These are phyloP conservation scores for Melopsittacus undulatus DNA, from an alignment of 2,797 vertebrate genomes.

Conservation along the genomic window DNA sequence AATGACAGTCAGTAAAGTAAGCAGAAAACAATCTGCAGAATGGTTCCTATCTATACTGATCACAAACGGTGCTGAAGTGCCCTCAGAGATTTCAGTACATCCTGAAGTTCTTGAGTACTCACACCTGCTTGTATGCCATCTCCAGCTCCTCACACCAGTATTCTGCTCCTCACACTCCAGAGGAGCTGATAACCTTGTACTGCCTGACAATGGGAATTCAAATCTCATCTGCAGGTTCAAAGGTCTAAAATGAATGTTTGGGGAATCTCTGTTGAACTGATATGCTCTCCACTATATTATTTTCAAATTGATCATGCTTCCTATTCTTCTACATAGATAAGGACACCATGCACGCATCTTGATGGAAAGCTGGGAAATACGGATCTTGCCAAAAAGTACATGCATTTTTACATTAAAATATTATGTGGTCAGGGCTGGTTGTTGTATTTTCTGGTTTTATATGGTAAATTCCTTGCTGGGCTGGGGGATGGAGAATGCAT, in stretches of 20 bases:
- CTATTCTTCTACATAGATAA: neutral
- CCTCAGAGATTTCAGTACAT: neutral
- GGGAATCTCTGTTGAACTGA: neutral
- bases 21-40: neutral
- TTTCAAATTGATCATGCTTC: neutral
- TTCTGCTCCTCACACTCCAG: neutral
- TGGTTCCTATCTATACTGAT: neutral
- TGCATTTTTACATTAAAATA: neutral
- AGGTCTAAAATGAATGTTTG: neutral
- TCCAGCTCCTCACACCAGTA: neutral
- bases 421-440: neutral
- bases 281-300: neutral
- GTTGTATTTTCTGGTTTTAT: neutral
- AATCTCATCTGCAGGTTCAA: neutral
- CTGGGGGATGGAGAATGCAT: neutral
- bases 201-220: neutral
- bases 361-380: neutral
- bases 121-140: neutral
- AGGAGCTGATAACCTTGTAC: neutral
- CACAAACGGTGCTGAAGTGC: neutral
- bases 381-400: neutral
- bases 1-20: neutral
- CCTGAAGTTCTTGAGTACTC: neutral
- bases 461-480: neutral
- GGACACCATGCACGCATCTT: neutral